Evolutionary conservation across 2,113 vertebrate genomes (phyloP).

Genomic region (human): DNA sequence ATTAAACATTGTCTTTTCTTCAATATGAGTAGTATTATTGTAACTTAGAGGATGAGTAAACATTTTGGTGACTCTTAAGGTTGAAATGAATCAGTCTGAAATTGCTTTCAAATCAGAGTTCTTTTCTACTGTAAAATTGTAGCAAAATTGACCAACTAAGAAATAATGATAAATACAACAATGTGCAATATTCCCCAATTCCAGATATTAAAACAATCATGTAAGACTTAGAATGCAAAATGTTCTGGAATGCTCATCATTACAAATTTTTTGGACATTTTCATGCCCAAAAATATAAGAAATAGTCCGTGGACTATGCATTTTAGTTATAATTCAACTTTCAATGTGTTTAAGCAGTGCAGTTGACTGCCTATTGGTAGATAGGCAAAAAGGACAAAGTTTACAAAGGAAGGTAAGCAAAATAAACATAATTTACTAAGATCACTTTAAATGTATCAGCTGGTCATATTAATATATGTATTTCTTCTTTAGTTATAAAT

Average conservation of each 20-base stretch:
- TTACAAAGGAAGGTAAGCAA: not conserved
- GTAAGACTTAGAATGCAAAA: constrained; percentile 37
- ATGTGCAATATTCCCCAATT: not conserved
- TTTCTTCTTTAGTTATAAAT: constrained; percentile 59
- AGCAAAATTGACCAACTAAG: not conserved
- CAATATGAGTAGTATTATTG: not conserved
- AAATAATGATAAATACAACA: not conserved
- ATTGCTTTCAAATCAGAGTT: not conserved
- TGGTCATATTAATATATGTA: not conserved
- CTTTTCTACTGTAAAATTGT: not conserved
- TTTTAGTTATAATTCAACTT: not conserved
- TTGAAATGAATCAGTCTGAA: not conserved
- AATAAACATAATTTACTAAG: constrained; percentile 8
- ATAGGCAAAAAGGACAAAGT: not conserved
- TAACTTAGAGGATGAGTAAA: not conserved
- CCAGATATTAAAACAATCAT: not conserved
- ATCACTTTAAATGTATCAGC: not conserved
- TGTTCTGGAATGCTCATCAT: not conserved
- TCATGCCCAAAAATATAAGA: not conserved
- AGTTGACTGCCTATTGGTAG: not conserved
- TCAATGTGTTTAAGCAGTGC: not conserved
- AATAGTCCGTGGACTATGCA: not conserved
- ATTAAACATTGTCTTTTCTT: not conserved
- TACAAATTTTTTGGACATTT: not conserved
- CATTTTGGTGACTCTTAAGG: not conserved